phyloP scores from a whole-genome alignment of 2,797 vertebrate genomes.

The Tachyglossus aculeatus region DNA sequence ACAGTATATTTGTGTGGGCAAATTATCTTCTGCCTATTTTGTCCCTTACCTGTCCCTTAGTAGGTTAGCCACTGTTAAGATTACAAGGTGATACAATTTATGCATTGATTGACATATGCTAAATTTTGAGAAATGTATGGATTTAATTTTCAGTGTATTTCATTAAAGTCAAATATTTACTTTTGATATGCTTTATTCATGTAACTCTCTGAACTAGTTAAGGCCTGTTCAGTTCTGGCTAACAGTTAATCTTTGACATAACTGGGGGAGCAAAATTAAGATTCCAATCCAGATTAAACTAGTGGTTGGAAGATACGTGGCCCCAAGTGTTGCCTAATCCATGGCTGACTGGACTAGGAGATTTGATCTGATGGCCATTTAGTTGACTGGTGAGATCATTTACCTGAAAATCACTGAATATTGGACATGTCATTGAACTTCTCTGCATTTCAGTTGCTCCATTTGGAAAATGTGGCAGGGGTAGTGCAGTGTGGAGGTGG shows the following conservation, averaged over 20 bases:
- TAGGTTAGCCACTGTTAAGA: not conserved
- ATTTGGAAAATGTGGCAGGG: too few relatives aligned
- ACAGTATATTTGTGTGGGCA: not conserved
- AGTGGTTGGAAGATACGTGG: too few relatives aligned
- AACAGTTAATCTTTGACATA: not conserved
- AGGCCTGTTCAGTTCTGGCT: not conserved
- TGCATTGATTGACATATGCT: constrained; percentile 31
- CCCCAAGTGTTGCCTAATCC: too few relatives aligned
- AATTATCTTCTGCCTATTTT: not conserved
- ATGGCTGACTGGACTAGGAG: too few relatives aligned
- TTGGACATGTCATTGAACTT: too few relatives aligned
- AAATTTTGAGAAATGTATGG: constrained; percentile 21
- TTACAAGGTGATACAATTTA: constrained; percentile 6
- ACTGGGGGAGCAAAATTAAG: too few relatives aligned
- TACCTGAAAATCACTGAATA: too few relatives aligned
- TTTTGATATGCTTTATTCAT: constrained; percentile 9
- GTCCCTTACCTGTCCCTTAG: not conserved
- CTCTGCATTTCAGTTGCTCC: too few relatives aligned
- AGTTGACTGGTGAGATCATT: too few relatives aligned
- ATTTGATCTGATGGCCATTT: too few relatives aligned
- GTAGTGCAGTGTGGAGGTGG: too few relatives aligned
- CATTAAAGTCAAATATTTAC: constrained; percentile 48
- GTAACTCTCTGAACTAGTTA: constrained; percentile 7
- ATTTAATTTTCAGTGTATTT: constrained; percentile 34
- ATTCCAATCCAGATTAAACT: too few relatives aligned